Percentiles rank a stretch among this genome's conserved stretches.
phyloP scores from a whole-genome alignment of 1,140 invertebrate genomes.

The Chlorops oryzae region DNA sequence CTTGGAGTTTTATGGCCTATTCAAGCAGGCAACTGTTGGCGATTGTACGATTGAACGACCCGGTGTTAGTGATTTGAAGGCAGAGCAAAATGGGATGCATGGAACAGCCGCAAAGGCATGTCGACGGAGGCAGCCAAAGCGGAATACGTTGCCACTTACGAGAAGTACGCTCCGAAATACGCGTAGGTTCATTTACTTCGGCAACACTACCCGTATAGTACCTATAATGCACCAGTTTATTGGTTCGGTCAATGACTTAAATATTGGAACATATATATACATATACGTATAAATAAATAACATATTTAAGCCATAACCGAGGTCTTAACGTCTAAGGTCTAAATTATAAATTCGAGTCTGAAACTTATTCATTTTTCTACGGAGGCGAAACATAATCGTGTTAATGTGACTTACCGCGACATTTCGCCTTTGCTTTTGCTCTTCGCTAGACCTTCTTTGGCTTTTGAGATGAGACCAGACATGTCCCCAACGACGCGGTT shows the following conservation, averaged over 20 bases:
- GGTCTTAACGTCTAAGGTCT: too few species aligned
- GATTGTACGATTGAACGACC: conserved; percentile 53
- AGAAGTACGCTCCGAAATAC: conserved; percentile 53
- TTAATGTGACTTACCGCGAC: conserved; percentile 45
- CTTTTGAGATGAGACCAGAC: conserved; percentile 84
- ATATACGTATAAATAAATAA: too few species aligned
- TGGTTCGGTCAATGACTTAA: too few species aligned
- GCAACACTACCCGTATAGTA: too few species aligned
- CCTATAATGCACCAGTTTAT: too few species aligned
- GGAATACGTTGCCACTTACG: conserved; percentile 73
- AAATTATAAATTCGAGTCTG: too few species aligned
- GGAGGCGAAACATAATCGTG: too few species aligned
- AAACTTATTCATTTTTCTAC: too few species aligned
- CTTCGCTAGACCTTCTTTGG: conserved; percentile 83
- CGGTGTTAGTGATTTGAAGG: conserved; percentile 67
- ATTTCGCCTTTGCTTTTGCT: conserved; percentile 65
- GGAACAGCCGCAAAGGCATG: conserved; percentile 75
- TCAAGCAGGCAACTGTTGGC: conserved; percentile 79
- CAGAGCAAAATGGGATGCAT: conserved; percentile 96
- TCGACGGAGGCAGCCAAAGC: conserved; percentile 73
- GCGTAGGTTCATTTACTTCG: conserved; percentile 17
- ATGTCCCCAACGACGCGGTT: conserved; percentile 67
- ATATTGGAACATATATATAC: too few species aligned
- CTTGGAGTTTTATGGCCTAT: conserved; percentile 78
- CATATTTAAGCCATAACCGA: too few species aligned